Conservation (phyloP, 2,888 invertebrate species). For the Tethea ocularis region DNA sequence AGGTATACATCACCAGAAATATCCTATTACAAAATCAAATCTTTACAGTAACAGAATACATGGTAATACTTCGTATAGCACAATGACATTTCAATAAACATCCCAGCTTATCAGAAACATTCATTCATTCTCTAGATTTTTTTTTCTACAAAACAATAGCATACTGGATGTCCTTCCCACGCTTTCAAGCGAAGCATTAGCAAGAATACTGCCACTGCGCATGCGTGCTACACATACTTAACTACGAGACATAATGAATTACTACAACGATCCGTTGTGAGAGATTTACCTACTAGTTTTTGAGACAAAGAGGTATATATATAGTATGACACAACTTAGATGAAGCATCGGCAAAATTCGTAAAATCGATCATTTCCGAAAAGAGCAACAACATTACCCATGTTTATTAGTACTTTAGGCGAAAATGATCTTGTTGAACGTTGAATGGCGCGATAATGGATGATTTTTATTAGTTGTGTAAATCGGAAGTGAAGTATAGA, state of each 20-base stretch:
- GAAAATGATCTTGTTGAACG: too few species aligned
- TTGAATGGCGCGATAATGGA: too few species aligned
- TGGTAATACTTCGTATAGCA: too few species aligned
- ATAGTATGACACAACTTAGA: too few species aligned
- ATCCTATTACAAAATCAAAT: not conserved
- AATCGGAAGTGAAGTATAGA: too few species aligned
- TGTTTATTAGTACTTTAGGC: too few species aligned
- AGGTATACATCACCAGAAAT: not conserved
- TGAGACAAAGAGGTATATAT: not conserved
- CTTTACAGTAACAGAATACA: too few species aligned
- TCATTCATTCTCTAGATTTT: not conserved
- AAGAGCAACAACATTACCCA: too few species aligned
- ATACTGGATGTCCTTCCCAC: conserved; percentile 7
- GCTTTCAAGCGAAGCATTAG: conserved; percentile 2
- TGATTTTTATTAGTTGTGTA: too few species aligned
- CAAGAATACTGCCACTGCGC: not conserved
- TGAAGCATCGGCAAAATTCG: too few species aligned
- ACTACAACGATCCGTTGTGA: not conserved
- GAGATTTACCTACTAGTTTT: not conserved
- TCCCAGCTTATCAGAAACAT: not conserved
- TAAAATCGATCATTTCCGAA: too few species aligned
- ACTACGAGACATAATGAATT: conserved; percentile 1
- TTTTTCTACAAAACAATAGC: conserved; percentile 2
- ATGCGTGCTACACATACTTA: conserved; percentile 8
- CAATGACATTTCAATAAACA: not conserved